A percentile compares a stretch with the other conserved stretches of the same genome.
Evolutionary conservation across 2,888 invertebrate species (phyloP).

Genomic region (Creontiades dilutus): DNA sequence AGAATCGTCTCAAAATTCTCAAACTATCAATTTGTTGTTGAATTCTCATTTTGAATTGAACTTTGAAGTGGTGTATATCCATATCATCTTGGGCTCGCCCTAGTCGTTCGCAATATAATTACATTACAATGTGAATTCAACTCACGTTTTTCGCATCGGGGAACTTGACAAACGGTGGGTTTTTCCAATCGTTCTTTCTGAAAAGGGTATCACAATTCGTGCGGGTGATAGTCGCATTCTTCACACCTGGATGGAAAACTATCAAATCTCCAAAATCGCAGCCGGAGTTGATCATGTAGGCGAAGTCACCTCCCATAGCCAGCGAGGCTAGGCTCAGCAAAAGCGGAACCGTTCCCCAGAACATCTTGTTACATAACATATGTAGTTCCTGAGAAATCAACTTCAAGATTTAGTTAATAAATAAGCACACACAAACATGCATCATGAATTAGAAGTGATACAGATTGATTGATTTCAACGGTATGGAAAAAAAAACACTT

Average conservation of each 20-base stretch:
- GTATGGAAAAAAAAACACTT: no score
- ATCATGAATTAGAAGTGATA: no score
- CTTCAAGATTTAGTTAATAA: not conserved
- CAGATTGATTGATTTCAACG: no score
- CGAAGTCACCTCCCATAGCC: slow-evolving; percentile 26
- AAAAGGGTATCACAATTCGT: slow-evolving; percentile 64
- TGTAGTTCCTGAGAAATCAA: not conserved
- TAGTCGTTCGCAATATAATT: no score
- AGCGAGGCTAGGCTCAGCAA: not conserved
- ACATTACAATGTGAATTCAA: no score
- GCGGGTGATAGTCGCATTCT: not conserved
- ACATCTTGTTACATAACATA: not conserved
- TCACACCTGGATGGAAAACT: not conserved
- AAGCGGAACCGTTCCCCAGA: not conserved
- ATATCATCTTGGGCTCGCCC: no score
- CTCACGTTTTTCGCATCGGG: slow-evolving; percentile 68
- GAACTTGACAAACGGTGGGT: slow-evolving; percentile 35
- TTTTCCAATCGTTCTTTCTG: slow-evolving; percentile 67
- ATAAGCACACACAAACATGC: no score
- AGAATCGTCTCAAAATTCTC: no score
- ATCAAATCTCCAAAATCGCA: slow-evolving; percentile 41
- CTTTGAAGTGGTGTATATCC: no score
- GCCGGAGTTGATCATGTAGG: slow-evolving; percentile 40
- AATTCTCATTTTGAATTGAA: no score
- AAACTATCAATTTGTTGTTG: no score